Percentiles rank a stretch among this genome's conserved stretches.
These are phyloP conservation scores for Conopomorpha cramerella DNA, from an alignment of 1,140 invertebrate genomes.

Conservation along the genomic window DNA sequence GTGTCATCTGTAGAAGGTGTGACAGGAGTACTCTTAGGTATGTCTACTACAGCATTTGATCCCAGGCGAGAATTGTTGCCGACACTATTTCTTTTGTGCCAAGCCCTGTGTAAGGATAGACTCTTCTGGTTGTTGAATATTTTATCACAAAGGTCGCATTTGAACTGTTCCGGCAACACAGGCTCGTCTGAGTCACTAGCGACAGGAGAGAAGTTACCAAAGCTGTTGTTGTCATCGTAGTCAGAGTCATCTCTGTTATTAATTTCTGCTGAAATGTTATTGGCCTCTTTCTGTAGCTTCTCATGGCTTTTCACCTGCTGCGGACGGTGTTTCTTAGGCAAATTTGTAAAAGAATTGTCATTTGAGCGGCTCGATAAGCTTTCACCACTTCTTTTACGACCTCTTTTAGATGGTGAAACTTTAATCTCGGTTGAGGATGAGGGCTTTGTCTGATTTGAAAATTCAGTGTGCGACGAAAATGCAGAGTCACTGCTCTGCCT, in stretches of 20 bases:
- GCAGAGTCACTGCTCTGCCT: slow-evolving; percentile 52
- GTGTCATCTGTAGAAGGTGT: slow-evolving; percentile 25
- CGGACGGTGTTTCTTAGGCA: no score
- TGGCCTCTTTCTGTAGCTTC: slow-evolving; percentile 19
- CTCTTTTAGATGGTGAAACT: no score
- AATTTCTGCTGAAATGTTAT: no score
- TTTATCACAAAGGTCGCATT: slow-evolving; percentile 36
- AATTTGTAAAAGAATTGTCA: no score
- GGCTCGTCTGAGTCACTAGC: slow-evolving; percentile 37
- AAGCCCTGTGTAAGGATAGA: slow-evolving; percentile 18
- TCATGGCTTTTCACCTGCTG: no score
- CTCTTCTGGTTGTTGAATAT: slow-evolving; percentile 20
- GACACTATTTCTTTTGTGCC: slow-evolving; percentile 13
- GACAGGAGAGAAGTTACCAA: slow-evolving; percentile 20
- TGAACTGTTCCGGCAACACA: slow-evolving; percentile 13
- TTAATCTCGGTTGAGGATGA: slow-evolving; percentile 12
- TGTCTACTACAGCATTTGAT: slow-evolving; percentile 7
- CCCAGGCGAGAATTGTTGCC: not conserved
- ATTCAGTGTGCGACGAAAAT: slow-evolving; percentile 41
- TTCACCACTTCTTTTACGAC: slow-evolving; percentile 27
- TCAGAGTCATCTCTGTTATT: no score
- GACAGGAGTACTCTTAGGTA: slow-evolving; percentile 8
- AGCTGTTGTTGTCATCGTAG: slow-evolving; percentile 29
- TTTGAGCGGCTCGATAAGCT: no score
- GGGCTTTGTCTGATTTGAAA: slow-evolving; percentile 27